Conservation (phyloP, 2,888 invertebrate genomes). For the Bembecia ichneumoniformis region DNA sequence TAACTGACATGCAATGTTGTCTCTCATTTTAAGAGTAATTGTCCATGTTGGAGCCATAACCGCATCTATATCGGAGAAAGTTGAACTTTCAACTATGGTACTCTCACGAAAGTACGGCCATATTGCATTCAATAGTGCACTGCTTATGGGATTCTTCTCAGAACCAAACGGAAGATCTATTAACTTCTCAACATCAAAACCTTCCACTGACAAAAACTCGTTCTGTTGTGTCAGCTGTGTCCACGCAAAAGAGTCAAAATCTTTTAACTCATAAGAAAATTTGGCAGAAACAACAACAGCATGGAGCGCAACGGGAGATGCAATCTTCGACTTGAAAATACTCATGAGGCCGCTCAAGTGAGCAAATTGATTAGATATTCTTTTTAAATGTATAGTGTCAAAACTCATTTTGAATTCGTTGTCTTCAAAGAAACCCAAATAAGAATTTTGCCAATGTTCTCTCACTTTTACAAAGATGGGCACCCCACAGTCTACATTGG, state of each 20-base stretch:
- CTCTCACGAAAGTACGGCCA: conserved; percentile 92
- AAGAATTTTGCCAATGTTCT: conserved; percentile 85
- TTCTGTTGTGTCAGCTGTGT: conserved; percentile 62
- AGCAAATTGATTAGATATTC: conserved; percentile 84
- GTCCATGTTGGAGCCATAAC: conserved; percentile 84
- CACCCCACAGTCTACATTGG: conserved; percentile 83
- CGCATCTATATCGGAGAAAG: conserved; percentile 91
- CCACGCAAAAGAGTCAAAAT: conserved; percentile 75
- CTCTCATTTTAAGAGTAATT: conserved; percentile 75
- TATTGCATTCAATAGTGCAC: conserved; percentile 82
- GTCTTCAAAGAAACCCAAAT: conserved; percentile 84
- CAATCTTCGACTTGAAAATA: conserved; percentile 91
- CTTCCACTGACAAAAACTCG: conserved; percentile 62
- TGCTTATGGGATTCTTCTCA: conserved; percentile 84
- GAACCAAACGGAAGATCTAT: conserved; percentile 86
- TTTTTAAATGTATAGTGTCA: conserved; percentile 89
- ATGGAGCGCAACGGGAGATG: conserved; percentile 74
- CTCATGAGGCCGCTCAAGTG: conserved; percentile 87
- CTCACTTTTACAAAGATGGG: conserved; percentile 91
- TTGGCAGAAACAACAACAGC: conserved; percentile 81
- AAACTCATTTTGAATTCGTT: conserved; percentile 85
- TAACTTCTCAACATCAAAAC: conserved; percentile 60
- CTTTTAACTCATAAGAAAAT: conserved; percentile 79
- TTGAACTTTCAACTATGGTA: conserved; percentile 88
- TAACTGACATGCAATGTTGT: conserved; percentile 81